Evolutionary conservation across 2,888 invertebrate species (phyloP), one percentile per base, ranked within the genome.

Genomic region (Xylocampa areola): DNA sequence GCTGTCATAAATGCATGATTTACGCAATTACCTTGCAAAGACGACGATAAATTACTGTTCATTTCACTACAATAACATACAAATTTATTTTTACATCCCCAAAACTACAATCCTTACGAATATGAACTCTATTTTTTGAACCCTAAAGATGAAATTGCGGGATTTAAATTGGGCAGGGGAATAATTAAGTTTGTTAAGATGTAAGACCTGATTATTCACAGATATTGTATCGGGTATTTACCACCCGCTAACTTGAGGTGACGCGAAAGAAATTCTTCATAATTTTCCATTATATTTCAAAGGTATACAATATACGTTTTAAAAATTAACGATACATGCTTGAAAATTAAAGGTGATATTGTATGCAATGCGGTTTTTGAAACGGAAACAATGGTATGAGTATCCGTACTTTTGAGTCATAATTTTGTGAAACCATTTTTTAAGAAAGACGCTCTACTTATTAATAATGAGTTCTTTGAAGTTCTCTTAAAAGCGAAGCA

Each of bases 1-100:
- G 76, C 83, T 91, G 94, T 93, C 94, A 93, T 94, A 94, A 94
- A 94, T 90, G 81, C 82, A 90, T 94, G 94, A 94, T 94, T 93
- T 94, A 94, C 91, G 88, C 91, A 88, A 91, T 90, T 88, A 89
- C 86, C 85, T 87, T 84, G 86, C 86, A 89, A 90, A 90, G 89
- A 87, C 86, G 86, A 86, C 87, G 83, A 93, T 92, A 92, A 92
- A 92, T 92, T 91, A 90, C 86, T 83, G 87, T 89, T 88, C 88
- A 87, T 85, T 88, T 85, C 79, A 87, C 87, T 86, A 82, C 82
- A 82, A 80, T 82, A 81, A 79, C 78, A 72, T 57, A 75, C 85
- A 73, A 82, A 41, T 8, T 62, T 73, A 63, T 55, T 62, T 65
- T 69, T 73, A 55, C 77, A 58, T 21, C 40, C 35, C 10, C 21